Evolutionary conservation across 2,113 vertebrate species (phyloP).

Genomic region (Rhadina sibilatrix): DNA sequence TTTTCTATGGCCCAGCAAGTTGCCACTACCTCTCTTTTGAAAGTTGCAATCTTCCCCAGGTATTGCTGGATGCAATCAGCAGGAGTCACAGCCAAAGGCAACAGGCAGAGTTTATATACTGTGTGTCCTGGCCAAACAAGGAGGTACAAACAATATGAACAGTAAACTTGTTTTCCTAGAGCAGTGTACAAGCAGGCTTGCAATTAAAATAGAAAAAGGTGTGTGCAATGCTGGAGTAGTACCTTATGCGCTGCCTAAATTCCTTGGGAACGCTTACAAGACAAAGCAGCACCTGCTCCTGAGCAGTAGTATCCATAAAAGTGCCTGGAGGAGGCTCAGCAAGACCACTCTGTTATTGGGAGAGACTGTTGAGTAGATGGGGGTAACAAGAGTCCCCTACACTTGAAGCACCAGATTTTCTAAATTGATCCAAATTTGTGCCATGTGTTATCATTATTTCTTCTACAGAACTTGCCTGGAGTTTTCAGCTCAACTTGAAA

Average conservation of each 20-base stretch:
- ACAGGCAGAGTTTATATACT: neutral
- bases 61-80: neutral
- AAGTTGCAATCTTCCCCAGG: neutral
- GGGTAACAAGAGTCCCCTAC: neutral
- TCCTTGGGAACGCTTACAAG: neutral
- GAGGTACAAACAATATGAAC: neutral
- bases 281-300: neutral
- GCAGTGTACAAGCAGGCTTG: neutral
- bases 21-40: neutral
- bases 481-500: neutral
- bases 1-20: neutral
- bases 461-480: neutral
- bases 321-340: neutral
- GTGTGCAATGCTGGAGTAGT: neutral
- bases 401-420: neutral
- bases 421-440: neutral
- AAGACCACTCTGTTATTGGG: neutral
- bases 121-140: neutral
- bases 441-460: neutral
- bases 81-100: neutral
- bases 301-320: neutral
- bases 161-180: neutral
- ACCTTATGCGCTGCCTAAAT: neutral
- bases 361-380: neutral
- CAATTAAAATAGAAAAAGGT: neutral